A percentile compares a stretch with the other conserved stretches of the same genome.
phyloP scores from a whole-genome alignment of 2,888 invertebrate species.

The Trissolcus japonicus region DNA sequence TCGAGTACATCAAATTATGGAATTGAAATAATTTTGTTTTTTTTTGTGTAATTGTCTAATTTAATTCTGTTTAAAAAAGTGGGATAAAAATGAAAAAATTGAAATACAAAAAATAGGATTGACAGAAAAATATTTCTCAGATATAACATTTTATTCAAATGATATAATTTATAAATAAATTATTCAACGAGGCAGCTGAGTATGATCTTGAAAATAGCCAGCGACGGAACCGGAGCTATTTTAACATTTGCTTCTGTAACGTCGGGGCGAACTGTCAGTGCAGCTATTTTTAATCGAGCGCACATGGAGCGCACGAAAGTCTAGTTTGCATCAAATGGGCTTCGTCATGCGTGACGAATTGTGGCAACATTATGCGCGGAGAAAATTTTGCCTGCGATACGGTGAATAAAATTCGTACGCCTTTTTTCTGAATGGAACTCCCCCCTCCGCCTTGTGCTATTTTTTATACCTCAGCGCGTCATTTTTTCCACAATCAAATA shows the following conservation, averaged over 20 bases:
- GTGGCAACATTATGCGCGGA: slow-evolving; percentile 51
- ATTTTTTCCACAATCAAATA: neutral
- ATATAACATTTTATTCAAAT: neutral
- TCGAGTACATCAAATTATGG: no score
- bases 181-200: slow-evolving; percentile 16
- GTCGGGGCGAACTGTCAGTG: slow-evolving; percentile 38
- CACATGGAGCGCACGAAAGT: slow-evolving; percentile 53
- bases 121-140: neutral
- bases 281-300: slow-evolving; percentile 57
- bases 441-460: neutral
- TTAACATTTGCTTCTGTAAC: slow-evolving; percentile 50
- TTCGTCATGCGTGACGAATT: slow-evolving; percentile 53
- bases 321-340: slow-evolving; percentile 50
- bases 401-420: slow-evolving; percentile 30
- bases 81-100: no score
- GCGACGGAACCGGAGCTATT: slow-evolving; percentile 28
- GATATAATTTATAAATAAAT: neutral
- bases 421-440: slow-evolving; percentile 25
- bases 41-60: no score
- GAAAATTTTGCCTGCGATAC: slow-evolving; percentile 39
- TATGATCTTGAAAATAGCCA: slow-evolving; percentile 40
- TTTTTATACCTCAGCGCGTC: no score
- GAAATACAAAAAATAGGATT: neutral
- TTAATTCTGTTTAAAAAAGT: no score
- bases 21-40: no score